These are phyloP conservation scores for Panulirus ornatus DNA, from an alignment of 1,140 invertebrate genomes.

Conservation along the genomic window DNA sequence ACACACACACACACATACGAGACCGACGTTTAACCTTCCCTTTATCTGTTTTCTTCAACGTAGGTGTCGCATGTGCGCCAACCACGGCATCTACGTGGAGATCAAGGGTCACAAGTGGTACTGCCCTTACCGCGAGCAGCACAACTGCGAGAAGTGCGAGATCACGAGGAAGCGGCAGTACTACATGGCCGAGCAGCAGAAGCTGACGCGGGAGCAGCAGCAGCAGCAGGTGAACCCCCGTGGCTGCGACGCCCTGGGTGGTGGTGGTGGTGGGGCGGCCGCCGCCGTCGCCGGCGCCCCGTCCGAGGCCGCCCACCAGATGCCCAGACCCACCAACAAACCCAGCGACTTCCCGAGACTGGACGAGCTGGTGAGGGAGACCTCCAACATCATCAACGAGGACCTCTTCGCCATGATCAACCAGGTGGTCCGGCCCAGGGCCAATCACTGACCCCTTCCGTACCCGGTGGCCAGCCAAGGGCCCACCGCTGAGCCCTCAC, in stretches of 20 bases:
- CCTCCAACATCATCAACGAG: conserved; percentile 32
- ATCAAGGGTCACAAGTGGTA: conserved; percentile 74
- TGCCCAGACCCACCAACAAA: not conserved
- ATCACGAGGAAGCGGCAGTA: conserved; percentile 71
- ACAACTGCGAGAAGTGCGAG: conserved; percentile 61
- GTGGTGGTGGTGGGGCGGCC: not conserved
- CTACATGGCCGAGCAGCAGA: conserved; percentile 65
- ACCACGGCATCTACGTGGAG: conserved; percentile 62
- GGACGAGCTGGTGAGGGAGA: conserved; percentile 40
- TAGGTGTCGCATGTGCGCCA: conserved; percentile 72
- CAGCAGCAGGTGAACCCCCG: conserved; percentile 29
- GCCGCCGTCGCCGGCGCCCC: too few species aligned
- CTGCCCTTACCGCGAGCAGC: conserved; percentile 54
- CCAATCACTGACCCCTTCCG: conserved; percentile 24
- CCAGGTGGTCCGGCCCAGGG: conserved; percentile 14
- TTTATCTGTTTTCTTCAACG: too few species aligned
- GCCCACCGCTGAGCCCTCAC: too few species aligned
- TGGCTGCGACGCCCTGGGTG: not conserved
- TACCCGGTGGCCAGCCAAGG: not conserved
- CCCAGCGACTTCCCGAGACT: conserved; percentile 41
- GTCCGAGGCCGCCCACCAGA: not conserved
- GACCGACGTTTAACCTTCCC: too few species aligned
- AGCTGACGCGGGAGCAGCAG: conserved; percentile 68
- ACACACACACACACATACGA: too few species aligned
- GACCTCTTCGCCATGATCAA: conserved; percentile 43